phyloP scores from a whole-genome alignment of 2,113 vertebrate genomes.

The Laticauda laticaudata region DNA sequence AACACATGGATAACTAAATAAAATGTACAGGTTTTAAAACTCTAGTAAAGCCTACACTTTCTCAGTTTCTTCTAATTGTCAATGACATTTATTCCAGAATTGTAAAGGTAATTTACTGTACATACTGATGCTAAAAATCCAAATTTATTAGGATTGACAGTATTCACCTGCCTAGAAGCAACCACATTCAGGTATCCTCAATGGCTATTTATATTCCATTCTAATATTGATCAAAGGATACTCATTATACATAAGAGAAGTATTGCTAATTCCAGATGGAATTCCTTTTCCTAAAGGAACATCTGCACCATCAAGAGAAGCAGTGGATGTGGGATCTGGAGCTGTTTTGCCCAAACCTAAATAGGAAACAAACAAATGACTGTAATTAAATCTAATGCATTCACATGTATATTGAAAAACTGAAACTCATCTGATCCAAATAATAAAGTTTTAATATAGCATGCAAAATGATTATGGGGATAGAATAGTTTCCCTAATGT shows the following conservation, averaged over 20 bases:
- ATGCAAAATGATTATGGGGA: neutral
- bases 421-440: neutral
- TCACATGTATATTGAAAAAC: slow-evolving; percentile 2
- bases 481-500: neutral
- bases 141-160: neutral
- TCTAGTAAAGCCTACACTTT: neutral
- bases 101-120: neutral
- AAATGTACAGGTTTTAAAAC: neutral
- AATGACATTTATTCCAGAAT: neutral
- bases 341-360: slow-evolving; percentile 92
- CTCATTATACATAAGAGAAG: slow-evolving; percentile 98
- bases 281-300: slow-evolving; percentile 88
- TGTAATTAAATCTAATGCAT: slow-evolving; percentile 15
- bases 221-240: slow-evolving; percentile 81
- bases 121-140: neutral
- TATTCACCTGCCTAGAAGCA: neutral
- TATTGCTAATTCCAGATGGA: slow-evolving; percentile 86
- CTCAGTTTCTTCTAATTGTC: neutral
- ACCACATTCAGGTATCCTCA: neutral
- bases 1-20: neutral
- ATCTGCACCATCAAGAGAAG: slow-evolving; percentile 84
- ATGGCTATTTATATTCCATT: neutral
- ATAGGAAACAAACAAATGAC: slow-evolving; percentile 14
- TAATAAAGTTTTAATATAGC: neutral
- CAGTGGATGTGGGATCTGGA: slow-evolving; percentile 84